Conservation (phyloP, 2,888 invertebrate species). For the Lacanobia oleracea region DNA sequence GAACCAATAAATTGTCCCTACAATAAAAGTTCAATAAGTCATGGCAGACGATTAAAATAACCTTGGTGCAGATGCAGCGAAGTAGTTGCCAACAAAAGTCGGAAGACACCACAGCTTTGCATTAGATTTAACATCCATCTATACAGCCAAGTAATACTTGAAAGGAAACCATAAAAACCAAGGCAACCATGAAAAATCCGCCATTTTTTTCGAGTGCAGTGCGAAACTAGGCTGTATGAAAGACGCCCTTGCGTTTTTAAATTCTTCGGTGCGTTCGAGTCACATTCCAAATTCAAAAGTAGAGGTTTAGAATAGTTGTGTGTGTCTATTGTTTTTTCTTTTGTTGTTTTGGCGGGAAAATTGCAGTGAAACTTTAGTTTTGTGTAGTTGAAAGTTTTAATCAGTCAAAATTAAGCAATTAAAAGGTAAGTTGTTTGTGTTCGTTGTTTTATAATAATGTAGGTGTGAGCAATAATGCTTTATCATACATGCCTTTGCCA, state of each 20-base stretch:
- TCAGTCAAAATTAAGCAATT: conserved; percentile 82
- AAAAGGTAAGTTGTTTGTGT: conserved; percentile 76
- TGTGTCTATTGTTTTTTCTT: conserved; percentile 7
- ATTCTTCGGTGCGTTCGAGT: conserved; percentile 30
- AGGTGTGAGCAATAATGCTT: not conserved
- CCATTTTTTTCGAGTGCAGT: conserved; percentile 23
- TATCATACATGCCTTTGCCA: too few species aligned
- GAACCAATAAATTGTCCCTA: conserved; percentile 59
- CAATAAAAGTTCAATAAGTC: conserved; percentile 75
- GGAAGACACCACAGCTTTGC: conserved; percentile 63
- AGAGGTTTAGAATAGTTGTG: conserved; percentile 1
- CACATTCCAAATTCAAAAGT: conserved; percentile 52
- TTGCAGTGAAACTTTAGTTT: conserved; percentile 18
- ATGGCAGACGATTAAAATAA: conserved; percentile 79
- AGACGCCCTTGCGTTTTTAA: conserved; percentile 30
- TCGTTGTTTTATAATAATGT: not conserved
- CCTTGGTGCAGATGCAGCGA: conserved; percentile 77
- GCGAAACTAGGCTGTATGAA: conserved; percentile 39
- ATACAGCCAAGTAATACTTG: conserved; percentile 29
- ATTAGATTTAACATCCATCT: conserved; percentile 53
- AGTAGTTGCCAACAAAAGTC: conserved; percentile 78
- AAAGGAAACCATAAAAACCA: conserved; percentile 47
- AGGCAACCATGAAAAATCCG: conserved; percentile 42
- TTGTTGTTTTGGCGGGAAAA: conserved; percentile 26
- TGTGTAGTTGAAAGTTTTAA: conserved; percentile 47